phyloP scores from a whole-genome alignment of 92 coral and sea anemone species.

The Muricea muricata region DNA sequence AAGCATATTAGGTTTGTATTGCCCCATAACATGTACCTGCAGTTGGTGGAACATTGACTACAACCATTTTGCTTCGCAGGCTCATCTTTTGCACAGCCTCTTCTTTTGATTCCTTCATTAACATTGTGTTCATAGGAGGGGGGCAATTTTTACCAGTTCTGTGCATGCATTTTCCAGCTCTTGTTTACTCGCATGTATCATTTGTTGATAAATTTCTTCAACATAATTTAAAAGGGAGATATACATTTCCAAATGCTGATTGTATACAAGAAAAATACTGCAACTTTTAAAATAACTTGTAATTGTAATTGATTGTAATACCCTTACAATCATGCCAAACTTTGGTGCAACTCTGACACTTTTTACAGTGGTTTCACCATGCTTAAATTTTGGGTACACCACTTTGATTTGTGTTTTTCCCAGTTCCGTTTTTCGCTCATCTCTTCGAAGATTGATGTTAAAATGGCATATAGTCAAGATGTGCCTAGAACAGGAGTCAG shows the following conservation, averaged over 20 bases:
- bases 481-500: too few relatives aligned
- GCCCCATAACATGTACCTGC: too few relatives aligned
- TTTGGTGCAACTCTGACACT: constrained; percentile 55
- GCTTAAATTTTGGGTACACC: constrained; percentile 19
- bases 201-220: constrained; percentile 45
- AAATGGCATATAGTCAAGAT: constrained; percentile 8
- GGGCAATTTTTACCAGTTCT: constrained; percentile 42
- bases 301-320: background rate
- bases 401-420: constrained; percentile 43
- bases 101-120: constrained; percentile 19
- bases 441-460: constrained; percentile 28
- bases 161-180: constrained; percentile 19
- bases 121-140: constrained; percentile 41
- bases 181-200: constrained; percentile 6
- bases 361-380: constrained; percentile 38
- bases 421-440: background rate
- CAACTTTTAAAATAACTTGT: too few relatives aligned
- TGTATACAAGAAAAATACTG: too few relatives aligned
- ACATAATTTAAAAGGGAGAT: constrained; percentile 62
- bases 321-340: too few relatives aligned
- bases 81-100: constrained; percentile 22
- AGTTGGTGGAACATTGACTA: constrained; percentile 22
- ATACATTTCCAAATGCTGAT: too few relatives aligned
- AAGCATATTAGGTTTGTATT: too few relatives aligned
- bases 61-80: constrained; percentile 10